Base-by-base conservation (phyloP, 1,140 invertebrate species). In the Trichomalopsis sarcophagae region DNA sequence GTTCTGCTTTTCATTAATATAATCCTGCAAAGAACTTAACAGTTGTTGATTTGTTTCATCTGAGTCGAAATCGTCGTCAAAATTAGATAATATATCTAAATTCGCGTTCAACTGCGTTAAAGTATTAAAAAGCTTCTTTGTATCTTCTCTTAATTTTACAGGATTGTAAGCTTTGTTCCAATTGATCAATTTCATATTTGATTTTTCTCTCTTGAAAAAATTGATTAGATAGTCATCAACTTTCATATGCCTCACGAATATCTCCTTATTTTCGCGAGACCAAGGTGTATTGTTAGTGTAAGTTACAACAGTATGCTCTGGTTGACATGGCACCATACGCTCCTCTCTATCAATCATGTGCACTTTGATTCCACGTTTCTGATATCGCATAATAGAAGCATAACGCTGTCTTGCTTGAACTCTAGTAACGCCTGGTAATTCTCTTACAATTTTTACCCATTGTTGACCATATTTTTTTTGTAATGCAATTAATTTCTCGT, bases 351-450 rank as follows among this genome's bases (percentile, higher is more conserved):
- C 33, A 6, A 91, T 90, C 4, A 87, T 33, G 14, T 79, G 68
- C 0, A 90, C 17, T 11, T 36, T 13, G 10, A 89, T 80, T 0
- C 90, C 90, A 17, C 88, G 89, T 10, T 80, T 81, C 71, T 88
- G 44, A 81, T 90, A 89, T 4, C 90, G 89, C 23, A 84, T 30
- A 2, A 95, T 91, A 0, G 93, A 89, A 1, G 87, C 14, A 68
- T 92, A 93, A 5, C 94, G 91, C 83, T 94, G 94, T 55, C 94
- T 91, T 50, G 94, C 87, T 85, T 94, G 93, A 10, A 92, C 93
- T 36, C 94, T 91, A 7, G 91, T 91, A 82, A 93, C 93, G n/a
- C 90, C 89, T 2, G 90, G 87, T 47, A 94, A 89, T 66, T 89
- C 71, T 13, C 89, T 88, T 17, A 93, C 89, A 82, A 94, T 94